Percentiles rank a stretch among this genome's conserved stretches.
These are phyloP conservation scores for Corythornis cristatus DNA, from an alignment of 2,113 vertebrate species.

Conservation along the genomic window DNA sequence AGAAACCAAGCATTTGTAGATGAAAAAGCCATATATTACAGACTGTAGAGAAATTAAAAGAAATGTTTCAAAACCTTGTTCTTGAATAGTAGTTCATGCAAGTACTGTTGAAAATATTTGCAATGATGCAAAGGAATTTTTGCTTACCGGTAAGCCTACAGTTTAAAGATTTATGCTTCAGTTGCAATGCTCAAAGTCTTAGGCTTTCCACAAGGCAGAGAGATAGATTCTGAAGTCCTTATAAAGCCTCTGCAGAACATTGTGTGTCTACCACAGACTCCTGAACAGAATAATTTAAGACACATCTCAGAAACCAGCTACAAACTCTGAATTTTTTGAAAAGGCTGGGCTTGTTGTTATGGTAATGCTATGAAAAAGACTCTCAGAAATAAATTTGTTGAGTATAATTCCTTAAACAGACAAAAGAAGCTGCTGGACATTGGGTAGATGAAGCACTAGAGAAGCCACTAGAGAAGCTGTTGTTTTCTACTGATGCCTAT, in stretches of 20 bases:
- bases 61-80: not conserved
- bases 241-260: conserved; percentile 7
- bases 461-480: not conserved
- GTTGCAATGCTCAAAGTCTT: not conserved
- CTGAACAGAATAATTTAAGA: conserved; percentile 16
- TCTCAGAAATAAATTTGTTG: conserved; percentile 24
- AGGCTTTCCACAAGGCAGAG: not conserved
- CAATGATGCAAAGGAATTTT: not conserved
- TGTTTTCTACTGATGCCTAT: not conserved
- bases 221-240: not conserved
- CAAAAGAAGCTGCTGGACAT: not conserved
- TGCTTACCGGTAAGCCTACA: not conserved
- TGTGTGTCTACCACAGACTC: not conserved
- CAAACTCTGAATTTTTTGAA: conserved; percentile 13
- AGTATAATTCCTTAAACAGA: not conserved
- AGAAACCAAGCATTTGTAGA: not conserved
- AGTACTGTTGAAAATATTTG: not conserved
- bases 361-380: conserved; percentile 2
- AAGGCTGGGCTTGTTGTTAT: conserved; percentile 11
- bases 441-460: not conserved
- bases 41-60: not conserved
- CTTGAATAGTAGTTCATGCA: not conserved
- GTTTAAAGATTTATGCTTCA: conserved; percentile 15
- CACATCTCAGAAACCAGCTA: not conserved
- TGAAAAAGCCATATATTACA: not conserved